Evolutionary conservation across 1,140 invertebrate genomes (phyloP).

Genomic region (Drosophila ambigua): DNA sequence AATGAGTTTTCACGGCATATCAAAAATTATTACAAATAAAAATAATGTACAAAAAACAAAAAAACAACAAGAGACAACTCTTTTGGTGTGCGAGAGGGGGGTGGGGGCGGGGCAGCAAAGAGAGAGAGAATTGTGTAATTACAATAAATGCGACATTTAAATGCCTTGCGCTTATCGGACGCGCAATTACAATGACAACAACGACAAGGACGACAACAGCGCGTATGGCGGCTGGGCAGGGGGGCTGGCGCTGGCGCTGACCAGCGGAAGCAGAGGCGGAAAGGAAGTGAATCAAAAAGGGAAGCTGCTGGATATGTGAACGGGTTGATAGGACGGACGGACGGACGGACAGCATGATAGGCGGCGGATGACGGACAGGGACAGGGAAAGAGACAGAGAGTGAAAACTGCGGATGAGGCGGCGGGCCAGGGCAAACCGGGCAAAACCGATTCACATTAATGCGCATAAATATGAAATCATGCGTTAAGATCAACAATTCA

Average conservation of each 20-base stretch:
- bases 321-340: not conserved
- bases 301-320: not conserved
- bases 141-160: conserved; percentile 82
- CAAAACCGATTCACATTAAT: conserved; percentile 73
- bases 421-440: conserved; percentile 7
- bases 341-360: not conserved
- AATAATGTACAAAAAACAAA: conserved; percentile 12
- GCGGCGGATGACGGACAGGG: no score
- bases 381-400: no score
- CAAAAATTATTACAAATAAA: conserved; percentile 63
- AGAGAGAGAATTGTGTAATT: conserved; percentile 55
- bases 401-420: not conserved
- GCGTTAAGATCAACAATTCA: conserved; percentile 83
- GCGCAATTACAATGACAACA: conserved; percentile 75
- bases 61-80: conserved; percentile 1
- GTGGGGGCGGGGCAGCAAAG: not conserved
- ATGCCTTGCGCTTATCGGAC: conserved; percentile 74
- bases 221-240: conserved; percentile 1
- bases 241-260: not conserved
- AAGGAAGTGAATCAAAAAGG: conserved; percentile 47
- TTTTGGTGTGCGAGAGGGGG: not conserved
- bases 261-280: conserved; percentile 9
- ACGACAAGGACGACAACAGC: conserved; percentile 11
- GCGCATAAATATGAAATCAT: conserved; percentile 82
- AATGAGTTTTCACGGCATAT: conserved; percentile 40